Base-by-base conservation (phyloP, 2,113 vertebrate species). In the Peromyscus leucopus region DNA sequence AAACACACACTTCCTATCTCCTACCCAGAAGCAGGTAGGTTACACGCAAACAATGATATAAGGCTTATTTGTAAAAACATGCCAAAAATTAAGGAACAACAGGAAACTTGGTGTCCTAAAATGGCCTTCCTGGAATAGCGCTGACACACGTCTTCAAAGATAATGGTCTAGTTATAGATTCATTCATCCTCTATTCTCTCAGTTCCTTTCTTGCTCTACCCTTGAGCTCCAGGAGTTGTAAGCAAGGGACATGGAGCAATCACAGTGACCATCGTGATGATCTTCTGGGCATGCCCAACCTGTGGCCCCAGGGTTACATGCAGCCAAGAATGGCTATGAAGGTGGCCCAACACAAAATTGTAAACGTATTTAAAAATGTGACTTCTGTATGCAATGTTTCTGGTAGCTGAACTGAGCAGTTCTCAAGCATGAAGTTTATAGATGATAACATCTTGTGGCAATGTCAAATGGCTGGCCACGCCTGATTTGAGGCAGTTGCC, bases 21-120 rank as follows among this genome's bases (percentile, higher is more conserved):
- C 97, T 89, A 97, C 97, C 94, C 94, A 94, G 91, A 95, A 71
- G 89, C 94, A 97, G 94, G 95, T 97, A 90, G 96, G 93, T 97
- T 83, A 96, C 87, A 96, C 22, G 26, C 42, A 86, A 83, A 92
- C 87, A 93, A 63, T 61, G 42, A 96, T 89, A 57, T 85, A 89
- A 96, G 92, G 61, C 61, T 94, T 94, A 65, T 95, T 93, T 97
- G 46, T 82, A 96, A 90, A 92, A 95, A 74, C 39, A 69, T 75
- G 39, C 12, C 7, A 85, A 42, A 95, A 86, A n/a, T 36, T 69
- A 79, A 94, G 15, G 84, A 51, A 84, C 93, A 63, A 84, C 71
- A 36, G 26, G 13, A 87, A 51, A 33, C 80, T 94, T 36, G 9
- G 17, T 96, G 2, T 39, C 28, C 17, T 13, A 16, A 19, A 17